Conservation (phyloP, 1,140 invertebrate species). For the Nebria ingens region DNA sequence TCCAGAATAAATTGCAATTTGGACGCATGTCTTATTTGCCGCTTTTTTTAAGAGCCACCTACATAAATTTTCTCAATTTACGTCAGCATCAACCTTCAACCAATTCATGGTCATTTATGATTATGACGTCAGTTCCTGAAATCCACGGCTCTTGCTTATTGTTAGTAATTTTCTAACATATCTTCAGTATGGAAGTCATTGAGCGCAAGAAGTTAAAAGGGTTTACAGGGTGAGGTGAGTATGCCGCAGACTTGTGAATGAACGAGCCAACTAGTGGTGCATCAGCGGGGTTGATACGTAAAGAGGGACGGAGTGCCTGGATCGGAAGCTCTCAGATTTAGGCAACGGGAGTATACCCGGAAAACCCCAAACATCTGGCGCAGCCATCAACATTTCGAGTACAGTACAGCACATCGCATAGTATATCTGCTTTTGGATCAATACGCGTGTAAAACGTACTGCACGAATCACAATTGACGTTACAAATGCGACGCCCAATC, state of each 20-base stretch:
- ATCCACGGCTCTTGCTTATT: neutral
- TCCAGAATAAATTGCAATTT: too few relatives aligned
- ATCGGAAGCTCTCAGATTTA: neutral
- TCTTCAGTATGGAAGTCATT: too few relatives aligned
- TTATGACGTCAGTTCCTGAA: conserved; percentile 2
- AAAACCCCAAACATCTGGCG: neutral
- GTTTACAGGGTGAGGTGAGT: neutral
- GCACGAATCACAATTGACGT: neutral
- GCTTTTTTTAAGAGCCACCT: neutral
- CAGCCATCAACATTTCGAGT: neutral
- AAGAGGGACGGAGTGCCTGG: neutral
- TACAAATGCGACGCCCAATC: neutral
- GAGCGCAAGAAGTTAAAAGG: too few relatives aligned
- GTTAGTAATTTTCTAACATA: neutral
- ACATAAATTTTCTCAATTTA: neutral
- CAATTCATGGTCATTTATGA: conserved; percentile 2
- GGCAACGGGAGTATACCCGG: neutral
- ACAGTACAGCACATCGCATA: neutral
- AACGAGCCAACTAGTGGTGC: neutral
- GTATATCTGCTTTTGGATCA: conserved; percentile 1
- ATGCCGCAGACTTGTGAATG: neutral
- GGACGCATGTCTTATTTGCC: too few relatives aligned
- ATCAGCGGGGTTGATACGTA: neutral
- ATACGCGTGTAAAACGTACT: neutral
- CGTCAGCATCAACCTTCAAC: conserved; percentile 5